Conservation (phyloP, 2,888 invertebrate species). For the Limenitis camilla region DNA sequence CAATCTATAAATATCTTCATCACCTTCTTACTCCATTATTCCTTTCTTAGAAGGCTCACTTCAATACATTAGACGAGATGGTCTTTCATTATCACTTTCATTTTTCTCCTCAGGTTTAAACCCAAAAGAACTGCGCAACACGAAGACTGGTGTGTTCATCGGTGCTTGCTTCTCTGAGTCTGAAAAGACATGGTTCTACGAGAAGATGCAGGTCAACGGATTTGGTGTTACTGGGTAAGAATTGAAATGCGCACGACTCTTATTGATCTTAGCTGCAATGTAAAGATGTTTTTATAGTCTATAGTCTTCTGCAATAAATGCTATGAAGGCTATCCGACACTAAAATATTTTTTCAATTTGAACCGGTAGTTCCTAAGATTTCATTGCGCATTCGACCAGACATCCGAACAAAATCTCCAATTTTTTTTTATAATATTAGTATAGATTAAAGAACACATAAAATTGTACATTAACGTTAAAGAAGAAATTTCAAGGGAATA, state of each 20-base stretch:
- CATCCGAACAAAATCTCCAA: too few species aligned
- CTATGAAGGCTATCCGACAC: too few species aligned
- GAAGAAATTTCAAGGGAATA: neutral
- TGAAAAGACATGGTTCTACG: constrained; percentile 81
- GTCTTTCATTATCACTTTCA: neutral
- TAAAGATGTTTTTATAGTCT: neutral
- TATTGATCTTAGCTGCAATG: neutral
- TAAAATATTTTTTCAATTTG: too few species aligned
- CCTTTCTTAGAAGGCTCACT: too few species aligned
- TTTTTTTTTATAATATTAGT: too few species aligned
- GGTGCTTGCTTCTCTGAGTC: constrained; percentile 86
- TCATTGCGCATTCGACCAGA: too few species aligned
- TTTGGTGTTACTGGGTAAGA: constrained; percentile 73
- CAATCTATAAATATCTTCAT: too few species aligned
- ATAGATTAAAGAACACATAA: too few species aligned
- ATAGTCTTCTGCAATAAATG: too few species aligned
- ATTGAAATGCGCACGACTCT: neutral
- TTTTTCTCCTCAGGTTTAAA: constrained; percentile 67
- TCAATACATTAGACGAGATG: neutral
- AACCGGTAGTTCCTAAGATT: too few species aligned
- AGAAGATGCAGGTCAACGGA: constrained; percentile 77
- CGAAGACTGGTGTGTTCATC: constrained; percentile 85
- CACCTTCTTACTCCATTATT: too few species aligned
- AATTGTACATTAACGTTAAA: neutral
- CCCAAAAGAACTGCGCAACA: constrained; percentile 80